Conservation (phyloP, 2,888 invertebrate genomes). For the Athalia cordata region DNA sequence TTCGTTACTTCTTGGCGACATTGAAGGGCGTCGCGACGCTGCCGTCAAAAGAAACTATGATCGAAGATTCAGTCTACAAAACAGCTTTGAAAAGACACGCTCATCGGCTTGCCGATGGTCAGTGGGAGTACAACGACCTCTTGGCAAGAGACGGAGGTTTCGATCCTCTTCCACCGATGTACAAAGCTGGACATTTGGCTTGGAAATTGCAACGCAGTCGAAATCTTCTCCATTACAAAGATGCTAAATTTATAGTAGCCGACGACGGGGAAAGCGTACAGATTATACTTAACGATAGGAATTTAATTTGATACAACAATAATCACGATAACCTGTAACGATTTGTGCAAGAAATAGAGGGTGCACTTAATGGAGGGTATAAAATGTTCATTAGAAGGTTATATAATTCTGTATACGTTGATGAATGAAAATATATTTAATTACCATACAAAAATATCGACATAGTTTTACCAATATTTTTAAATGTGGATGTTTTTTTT, state of each 20-base stretch:
- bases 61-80: constrained; percentile 76
- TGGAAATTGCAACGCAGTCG: constrained; percentile 53
- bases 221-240: constrained; percentile 61
- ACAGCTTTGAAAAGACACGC: constrained; percentile 68
- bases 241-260: constrained; percentile 57
- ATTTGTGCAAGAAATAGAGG: no score
- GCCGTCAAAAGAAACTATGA: constrained; percentile 81
- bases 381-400: no score
- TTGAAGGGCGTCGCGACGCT: constrained; percentile 78
- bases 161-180: constrained; percentile 67
- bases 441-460: no score
- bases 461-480: no score
- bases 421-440: no score
- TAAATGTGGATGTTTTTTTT: no score
- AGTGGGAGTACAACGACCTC: constrained; percentile 74
- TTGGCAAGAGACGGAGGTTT: constrained; percentile 71
- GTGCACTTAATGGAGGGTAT: no score
- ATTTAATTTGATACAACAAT: no score
- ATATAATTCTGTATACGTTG: no score
- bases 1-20: constrained; percentile 78
- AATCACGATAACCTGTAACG: no score
- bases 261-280: constrained; percentile 56
- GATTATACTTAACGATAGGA: constrained; percentile 35
- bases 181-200: constrained; percentile 57
- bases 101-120: constrained; percentile 69